Evolutionary conservation across 2,113 vertebrate genomes (phyloP).

Genomic region (Oreotragus oreotragus): DNA sequence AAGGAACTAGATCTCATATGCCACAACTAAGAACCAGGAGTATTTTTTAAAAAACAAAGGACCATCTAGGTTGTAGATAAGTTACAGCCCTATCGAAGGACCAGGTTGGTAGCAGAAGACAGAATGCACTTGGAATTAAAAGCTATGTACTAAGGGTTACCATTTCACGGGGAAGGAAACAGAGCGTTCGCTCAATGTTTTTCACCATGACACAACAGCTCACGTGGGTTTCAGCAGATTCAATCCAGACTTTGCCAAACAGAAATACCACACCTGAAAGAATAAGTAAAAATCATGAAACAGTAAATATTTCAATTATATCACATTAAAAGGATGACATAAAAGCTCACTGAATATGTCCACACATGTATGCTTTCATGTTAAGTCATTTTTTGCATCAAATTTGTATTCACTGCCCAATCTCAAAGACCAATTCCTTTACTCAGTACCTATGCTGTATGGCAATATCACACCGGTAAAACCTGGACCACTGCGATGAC

Average conservation of each 20-base stretch:
- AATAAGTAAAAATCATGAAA: constrained; percentile 32
- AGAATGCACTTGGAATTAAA: neutral
- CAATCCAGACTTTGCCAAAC: constrained; percentile 98
- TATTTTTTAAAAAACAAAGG: neutral
- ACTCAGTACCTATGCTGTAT: neutral
- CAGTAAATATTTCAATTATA: neutral
- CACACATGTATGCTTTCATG: neutral
- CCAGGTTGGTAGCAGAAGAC: neutral
- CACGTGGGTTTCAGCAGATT: constrained; percentile 88
- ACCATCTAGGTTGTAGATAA: neutral
- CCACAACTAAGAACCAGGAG: neutral
- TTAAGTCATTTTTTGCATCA: neutral
- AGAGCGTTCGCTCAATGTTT: constrained; percentile 95
- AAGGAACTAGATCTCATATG: neutral
- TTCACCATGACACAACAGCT: constrained; percentile 95
- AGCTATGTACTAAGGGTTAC: constrained; percentile 78
- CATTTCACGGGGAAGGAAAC: constrained; percentile 92
- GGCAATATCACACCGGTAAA: neutral
- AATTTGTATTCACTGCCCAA: neutral
- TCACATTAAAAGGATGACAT: neutral
- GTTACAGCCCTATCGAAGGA: neutral
- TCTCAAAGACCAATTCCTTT: neutral
- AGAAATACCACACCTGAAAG: constrained; percentile 92
- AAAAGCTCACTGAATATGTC: neutral
- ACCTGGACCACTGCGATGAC: neutral